Conservation (phyloP, 2,888 invertebrate genomes). For the Caenorhabditis wallacei region DNA sequence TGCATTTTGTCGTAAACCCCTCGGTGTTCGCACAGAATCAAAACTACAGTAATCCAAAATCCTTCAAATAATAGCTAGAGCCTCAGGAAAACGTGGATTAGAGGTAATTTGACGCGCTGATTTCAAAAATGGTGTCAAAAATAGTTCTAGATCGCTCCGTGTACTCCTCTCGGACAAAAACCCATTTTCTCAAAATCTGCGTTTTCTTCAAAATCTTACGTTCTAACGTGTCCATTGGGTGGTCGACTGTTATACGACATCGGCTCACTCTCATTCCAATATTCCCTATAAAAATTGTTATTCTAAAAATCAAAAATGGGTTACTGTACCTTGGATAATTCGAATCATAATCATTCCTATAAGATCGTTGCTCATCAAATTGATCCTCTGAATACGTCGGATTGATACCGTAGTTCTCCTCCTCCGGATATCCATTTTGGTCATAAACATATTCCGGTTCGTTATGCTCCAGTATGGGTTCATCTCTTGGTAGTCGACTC, state of each 20-base stretch:
- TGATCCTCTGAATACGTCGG: slow-evolving; percentile 67
- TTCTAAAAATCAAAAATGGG: no score
- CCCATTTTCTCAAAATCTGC: no score
- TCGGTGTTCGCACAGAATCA: no score
- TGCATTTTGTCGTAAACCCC: no score
- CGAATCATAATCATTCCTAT: slow-evolving; percentile 56
- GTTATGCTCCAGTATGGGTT: slow-evolving; percentile 60
- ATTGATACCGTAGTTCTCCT: slow-evolving; percentile 68
- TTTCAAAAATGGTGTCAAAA: no score
- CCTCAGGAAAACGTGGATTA: neutral
- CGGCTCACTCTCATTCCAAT: slow-evolving; percentile 76
- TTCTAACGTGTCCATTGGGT: slow-evolving; percentile 62
- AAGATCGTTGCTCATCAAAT: slow-evolving; percentile 46
- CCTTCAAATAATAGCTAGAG: no score
- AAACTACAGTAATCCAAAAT: no score
- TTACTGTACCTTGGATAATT: slow-evolving; percentile 45
- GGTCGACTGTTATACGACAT: slow-evolving; percentile 80
- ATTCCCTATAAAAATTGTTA: slow-evolving; percentile 42
- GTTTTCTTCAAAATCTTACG: no score
- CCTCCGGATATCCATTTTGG: slow-evolving; percentile 65
- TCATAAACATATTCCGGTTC: slow-evolving; percentile 68
- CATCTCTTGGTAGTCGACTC: slow-evolving; percentile 33
- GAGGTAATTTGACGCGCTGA: neutral
- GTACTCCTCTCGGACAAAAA: neutral
- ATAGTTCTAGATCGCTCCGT: no score